A percentile compares a stretch with the other conserved stretches of the same genome.
These are phyloP conservation scores for Syndactyla subalaris DNA, from an alignment of 2,797 vertebrate species.

Conservation along the genomic window DNA sequence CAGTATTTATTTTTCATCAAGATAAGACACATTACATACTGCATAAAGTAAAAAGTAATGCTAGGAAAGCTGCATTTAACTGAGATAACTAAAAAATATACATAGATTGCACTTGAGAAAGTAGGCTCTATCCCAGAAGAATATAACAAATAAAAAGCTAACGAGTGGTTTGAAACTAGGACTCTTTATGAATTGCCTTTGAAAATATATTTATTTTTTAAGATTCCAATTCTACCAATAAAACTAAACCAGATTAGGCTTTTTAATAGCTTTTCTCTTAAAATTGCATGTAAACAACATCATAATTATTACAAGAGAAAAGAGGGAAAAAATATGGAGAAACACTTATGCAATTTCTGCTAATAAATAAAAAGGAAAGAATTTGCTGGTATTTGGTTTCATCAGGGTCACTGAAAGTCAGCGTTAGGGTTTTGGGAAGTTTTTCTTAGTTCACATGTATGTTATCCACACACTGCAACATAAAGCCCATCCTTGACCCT, in stretches of 20 bases:
- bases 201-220: constrained; percentile 44
- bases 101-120: constrained; percentile 59
- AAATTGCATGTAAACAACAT: constrained; percentile 32
- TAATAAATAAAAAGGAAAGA: constrained; percentile 59
- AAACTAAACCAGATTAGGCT: constrained; percentile 4
- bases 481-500: neutral
- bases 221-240: constrained; percentile 28
- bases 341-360: neutral
- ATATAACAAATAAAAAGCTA: constrained; percentile 43
- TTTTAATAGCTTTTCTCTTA: neutral
- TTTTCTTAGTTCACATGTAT: neutral
- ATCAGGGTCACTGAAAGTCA: neutral
- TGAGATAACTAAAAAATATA: constrained; percentile 46
- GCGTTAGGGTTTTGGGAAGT: neutral
- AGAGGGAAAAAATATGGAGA: neutral
- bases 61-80: constrained; percentile 59
- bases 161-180: neutral
- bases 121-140: constrained; percentile 43
- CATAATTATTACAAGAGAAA: constrained; percentile 35
- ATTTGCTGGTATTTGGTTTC: neutral
- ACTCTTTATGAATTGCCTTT: constrained; percentile 33
- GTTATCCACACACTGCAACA: neutral
- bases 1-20: constrained; percentile 76
- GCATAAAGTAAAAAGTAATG: constrained; percentile 51
- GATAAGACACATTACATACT: constrained; percentile 52